These are phyloP conservation scores for Camponotus floridanus DNA, from an alignment of 1,140 invertebrate genomes.

Conservation along the genomic window DNA sequence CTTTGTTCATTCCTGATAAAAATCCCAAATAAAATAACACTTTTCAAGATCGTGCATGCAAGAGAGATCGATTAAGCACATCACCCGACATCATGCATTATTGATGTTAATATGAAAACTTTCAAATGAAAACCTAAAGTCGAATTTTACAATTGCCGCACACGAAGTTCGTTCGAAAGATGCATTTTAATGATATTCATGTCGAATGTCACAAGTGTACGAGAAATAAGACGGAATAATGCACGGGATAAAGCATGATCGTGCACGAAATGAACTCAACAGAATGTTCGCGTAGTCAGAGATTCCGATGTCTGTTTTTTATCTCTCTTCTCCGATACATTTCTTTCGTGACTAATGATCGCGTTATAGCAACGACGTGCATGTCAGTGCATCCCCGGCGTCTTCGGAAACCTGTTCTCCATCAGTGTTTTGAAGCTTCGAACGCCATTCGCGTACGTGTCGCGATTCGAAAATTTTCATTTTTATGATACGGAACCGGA, in stretches of 20 bases:
- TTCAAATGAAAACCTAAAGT: not conserved
- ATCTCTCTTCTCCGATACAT: not conserved
- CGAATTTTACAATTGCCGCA: not conserved
- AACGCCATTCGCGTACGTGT: slow-evolving; percentile 47
- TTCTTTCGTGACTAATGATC: slow-evolving; percentile 42
- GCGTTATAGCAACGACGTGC: slow-evolving; percentile 9
- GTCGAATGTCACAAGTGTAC: not conserved
- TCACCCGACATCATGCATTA: not conserved
- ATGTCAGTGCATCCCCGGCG: slow-evolving; percentile 25
- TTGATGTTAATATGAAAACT: not conserved
- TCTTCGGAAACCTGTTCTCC: slow-evolving; percentile 71
- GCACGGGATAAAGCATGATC: slow-evolving; percentile 7
- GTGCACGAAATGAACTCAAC: not conserved
- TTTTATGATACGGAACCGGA: slow-evolving; percentile 14
- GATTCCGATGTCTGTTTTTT: not conserved
- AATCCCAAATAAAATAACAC: no score
- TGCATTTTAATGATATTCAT: slow-evolving; percentile 6
- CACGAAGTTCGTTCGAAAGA: not conserved
- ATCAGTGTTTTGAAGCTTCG: slow-evolving; percentile 59
- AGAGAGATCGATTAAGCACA: not conserved
- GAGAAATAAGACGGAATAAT: slow-evolving; percentile 29
- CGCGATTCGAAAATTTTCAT: slow-evolving; percentile 53
- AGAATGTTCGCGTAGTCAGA: not conserved
- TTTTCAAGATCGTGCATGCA: not conserved
- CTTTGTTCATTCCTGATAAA: no score